Evolutionary conservation across 1,140 invertebrate genomes (phyloP), one percentile per base, ranked within the genome.

Genomic region (Rhopalosiphum maidis): DNA sequence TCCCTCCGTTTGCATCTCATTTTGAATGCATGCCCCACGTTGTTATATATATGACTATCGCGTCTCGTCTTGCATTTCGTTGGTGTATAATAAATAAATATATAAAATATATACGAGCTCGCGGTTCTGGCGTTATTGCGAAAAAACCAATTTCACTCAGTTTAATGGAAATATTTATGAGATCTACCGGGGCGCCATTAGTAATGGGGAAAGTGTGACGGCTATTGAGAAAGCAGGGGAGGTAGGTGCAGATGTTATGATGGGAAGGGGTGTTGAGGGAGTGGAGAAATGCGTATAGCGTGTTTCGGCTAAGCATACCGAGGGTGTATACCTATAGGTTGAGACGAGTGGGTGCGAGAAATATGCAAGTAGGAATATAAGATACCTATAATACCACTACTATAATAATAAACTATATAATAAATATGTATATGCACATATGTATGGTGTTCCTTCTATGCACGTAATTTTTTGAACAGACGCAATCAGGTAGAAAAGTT

Each of bases 151-250:
- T 92, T 92, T 92, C 91, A 92, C 91, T 83, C 77, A 54, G 91
- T 92, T 92, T 92, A 92, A 92, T 92, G 91, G 91, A 92, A 92
- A 92, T 92, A 92, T 92, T 92, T 92, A 92, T 92, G 91, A 92
- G 91, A 92, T 92, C 91, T 83, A 82, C 91, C 91, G 48, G 77
- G n/a, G 77, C 60, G n/a, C 91, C 91, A 85, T 92, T 92, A 92
- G 60, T 35, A n/a, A 54, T 46, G 86, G n/a, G 41, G 0, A 30
- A 48, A 18, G 18, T 68, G 77, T 21, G 46, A 88, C n/a, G 48
- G 9, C 4, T 6, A 18, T 83, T 37, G 18, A 9, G 37, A 2
- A 7, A 22, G 6, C 41, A 37, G 82, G 82, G 54, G 37, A 43
- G 11, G 37, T 18, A 25, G 22, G 37, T 77, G 41, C 25, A 15